Evolutionary conservation across 37 sponge, comb jelly and placozoan species (phyloP), one percentile per base, ranked within the genome.

Genomic region (Spongilla lacustris): DNA sequence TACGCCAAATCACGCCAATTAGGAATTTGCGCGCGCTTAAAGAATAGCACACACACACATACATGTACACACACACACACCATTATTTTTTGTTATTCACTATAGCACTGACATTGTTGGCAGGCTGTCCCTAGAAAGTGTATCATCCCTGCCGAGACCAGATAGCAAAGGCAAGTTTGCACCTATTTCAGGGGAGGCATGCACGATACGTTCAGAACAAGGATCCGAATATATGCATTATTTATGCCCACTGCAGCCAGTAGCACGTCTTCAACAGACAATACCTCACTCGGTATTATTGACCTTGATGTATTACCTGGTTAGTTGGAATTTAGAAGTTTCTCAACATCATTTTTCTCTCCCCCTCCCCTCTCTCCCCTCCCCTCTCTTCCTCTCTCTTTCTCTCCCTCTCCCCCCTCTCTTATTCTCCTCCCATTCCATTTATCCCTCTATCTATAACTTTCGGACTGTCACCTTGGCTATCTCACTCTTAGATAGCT

Each of bases 281-380:
- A 82, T 27, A 36, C 33, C 24, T 82, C 82, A 0, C 82, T 71
- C 0, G 82, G 82, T 23, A 37, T 82, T 28, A 69, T 82, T 36
- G 82, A 82, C 41, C 72, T 82, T 13, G 82, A 82, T 25, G 71
- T 36, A 27, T 30, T 82, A 25, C 82, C 70, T 13, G 82, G 82
- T 82, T 14, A 68, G 69, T 68, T 58, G 58, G 11, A 58, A 58
- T 17, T 58, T 10, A 19, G 19, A 19, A 17, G 14, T 58, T 58
- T 1, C 21, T 58, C 11, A 1, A 19, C 11, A 8, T 58, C 19
- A 58, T 17, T 6, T 17, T 19, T 58, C 58, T 58, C 58, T 58
- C 58, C 11, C 58, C 58, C 11, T 58, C 58, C 14, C 58, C 58
- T 58, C 21, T 17, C 14, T 58, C 58, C 19, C 73, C 13, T 32